Percentiles rank a stretch among this genome's conserved stretches.
Evolutionary conservation across 2,113 vertebrate species (phyloP).

Genomic region (Siphamia tubifer): DNA sequence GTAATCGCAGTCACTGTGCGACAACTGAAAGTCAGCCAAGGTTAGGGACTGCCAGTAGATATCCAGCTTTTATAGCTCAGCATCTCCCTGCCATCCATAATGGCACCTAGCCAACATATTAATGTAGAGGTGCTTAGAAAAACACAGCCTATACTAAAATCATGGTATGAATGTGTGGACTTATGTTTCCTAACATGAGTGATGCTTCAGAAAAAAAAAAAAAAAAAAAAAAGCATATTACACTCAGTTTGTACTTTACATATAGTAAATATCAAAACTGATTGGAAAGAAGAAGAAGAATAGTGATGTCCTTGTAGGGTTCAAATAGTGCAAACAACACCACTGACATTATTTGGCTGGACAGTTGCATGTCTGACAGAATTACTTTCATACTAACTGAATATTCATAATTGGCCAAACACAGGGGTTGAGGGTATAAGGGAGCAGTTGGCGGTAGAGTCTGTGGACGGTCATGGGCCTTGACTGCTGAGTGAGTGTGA

Average conservation of each 20-base stretch:
- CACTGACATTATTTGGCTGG: conserved; percentile 87
- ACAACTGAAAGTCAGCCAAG: conserved; percentile 47
- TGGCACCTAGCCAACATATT: conserved; percentile 33
- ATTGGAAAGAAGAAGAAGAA: conserved; percentile 41
- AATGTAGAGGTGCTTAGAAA: conserved; percentile 8
- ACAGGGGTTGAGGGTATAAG: conserved; percentile 77
- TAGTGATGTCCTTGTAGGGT: conserved; percentile 34
- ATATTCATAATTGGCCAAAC: conserved; percentile 93
- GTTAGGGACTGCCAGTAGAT: conserved; percentile 30
- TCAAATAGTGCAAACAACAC: conserved; percentile 53
- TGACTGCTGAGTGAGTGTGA: conserved; percentile 84
- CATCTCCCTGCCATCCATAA: conserved; percentile 7
- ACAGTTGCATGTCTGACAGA: conserved; percentile 88
- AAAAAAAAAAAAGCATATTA: too few relatives aligned
- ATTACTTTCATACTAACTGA: conserved; percentile 90
- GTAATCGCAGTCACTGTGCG: conserved; percentile 7
- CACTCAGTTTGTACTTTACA: conserved; percentile 9
- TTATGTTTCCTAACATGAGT: not conserved
- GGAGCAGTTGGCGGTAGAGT: conserved; percentile 70
- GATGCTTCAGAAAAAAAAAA: not conserved
- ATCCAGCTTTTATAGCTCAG: not conserved
- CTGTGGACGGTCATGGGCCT: conserved; percentile 77
- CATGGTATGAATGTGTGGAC: not conserved
- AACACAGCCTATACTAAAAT: not conserved
- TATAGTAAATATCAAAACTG: conserved; percentile 19